Percentiles rank a stretch among this genome's conserved stretches.
These are phyloP conservation scores for Plecotus auritus DNA, from an alignment of 2,113 vertebrate genomes.

Conservation along the genomic window DNA sequence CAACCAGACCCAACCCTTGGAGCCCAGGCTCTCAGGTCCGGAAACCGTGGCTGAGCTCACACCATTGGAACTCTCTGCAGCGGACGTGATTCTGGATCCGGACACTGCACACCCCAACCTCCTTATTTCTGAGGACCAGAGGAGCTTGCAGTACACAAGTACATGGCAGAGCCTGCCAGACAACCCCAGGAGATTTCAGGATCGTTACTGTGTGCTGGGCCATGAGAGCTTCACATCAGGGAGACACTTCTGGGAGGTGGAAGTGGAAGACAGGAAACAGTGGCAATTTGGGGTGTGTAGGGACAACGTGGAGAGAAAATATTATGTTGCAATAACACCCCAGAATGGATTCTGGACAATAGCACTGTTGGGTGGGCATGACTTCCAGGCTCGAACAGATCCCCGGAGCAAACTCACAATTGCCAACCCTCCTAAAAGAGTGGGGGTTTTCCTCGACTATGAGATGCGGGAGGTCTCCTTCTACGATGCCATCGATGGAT, in stretches of 20 bases:
- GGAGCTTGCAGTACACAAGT: rapidly evolving
- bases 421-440: background rate
- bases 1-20: too few relatives aligned
- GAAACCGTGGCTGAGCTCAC: background rate
- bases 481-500: background rate
- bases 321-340: background rate
- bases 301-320: background rate
- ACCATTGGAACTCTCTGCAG: background rate
- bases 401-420: background rate
- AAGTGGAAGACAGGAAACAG: background rate
- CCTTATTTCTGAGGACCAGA: background rate
- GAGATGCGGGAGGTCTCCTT: background rate
- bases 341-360: background rate
- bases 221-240: background rate
- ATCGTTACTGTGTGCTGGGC: background rate
- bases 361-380: rapidly evolving
- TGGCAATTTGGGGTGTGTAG: background rate
- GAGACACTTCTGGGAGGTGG: constrained; percentile 1
- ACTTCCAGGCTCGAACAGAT: background rate
- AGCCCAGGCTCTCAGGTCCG: background rate
- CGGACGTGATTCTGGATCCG: background rate
- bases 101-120: background rate
- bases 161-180: rapidly evolving
- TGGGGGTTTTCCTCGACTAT: background rate
- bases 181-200: background rate